Evolutionary conservation across 2,888 invertebrate genomes (phyloP), one percentile per base, ranked within the genome.

Genomic region (Leptogaster cylindrica): DNA sequence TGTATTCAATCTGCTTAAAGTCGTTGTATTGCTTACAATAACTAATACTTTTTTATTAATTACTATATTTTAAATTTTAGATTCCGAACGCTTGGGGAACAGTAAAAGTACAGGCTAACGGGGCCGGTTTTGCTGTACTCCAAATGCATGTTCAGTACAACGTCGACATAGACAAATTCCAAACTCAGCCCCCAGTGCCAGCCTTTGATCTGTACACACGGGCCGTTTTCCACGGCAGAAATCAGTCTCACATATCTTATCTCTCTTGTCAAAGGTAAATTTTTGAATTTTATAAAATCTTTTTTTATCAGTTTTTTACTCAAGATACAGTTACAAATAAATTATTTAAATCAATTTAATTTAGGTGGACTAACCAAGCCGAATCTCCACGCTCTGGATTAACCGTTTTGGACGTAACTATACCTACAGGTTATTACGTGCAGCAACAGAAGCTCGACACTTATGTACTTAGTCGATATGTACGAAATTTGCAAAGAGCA

Each of bases 11-110:
- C n/a, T n/a, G n/a, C n/a, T n/a, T n/a, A n/a, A n/a, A n/a, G n/a
- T n/a, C n/a, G n/a, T n/a, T n/a, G n/a, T n/a, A n/a, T n/a, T n/a
- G n/a, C n/a, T n/a, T n/a, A n/a, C n/a, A n/a, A n/a, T n/a, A n/a
- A n/a, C n/a, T n/a, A n/a, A n/a, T n/a, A 18, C 31, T 6, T 10
- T 31, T 31, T n/a, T 23, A 10, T 8, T 10, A 18, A 36, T 58
- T 36, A 58, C 25, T 28, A 14, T 12, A 16, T 51, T 51, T 27
- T 6, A 14, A 28, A 25, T 61, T 39, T 36, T 18, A 91, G 90
- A 93, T 95, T 78, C 93, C 94, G 0, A 88, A 91, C 75, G 95
- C 95, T 48, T 97, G 93, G 92, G 97, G 97, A 75, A 94, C 93
- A 0, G 92, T 97, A 33, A 92, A 93, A 81, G 93, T 96, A 48